Percentiles rank a stretch among this genome's conserved stretches.
phyloP scores from a whole-genome alignment of 1,140 invertebrate species.

The Pomacea maculata region DNA sequence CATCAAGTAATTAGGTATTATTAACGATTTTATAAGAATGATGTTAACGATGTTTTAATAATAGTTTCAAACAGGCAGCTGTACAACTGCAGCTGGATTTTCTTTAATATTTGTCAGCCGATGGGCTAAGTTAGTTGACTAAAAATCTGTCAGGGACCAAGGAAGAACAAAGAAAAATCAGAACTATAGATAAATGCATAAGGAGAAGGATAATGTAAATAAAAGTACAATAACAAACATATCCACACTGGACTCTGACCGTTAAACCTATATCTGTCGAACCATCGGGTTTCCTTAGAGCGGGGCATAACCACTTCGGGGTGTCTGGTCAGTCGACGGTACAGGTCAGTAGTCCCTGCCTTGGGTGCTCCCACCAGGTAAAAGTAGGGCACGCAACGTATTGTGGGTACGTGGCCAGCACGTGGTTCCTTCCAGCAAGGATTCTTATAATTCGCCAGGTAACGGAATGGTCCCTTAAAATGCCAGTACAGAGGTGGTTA shows the following conservation, averaged over 20 bases:
- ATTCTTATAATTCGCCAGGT: slow-evolving; percentile 35
- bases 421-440: slow-evolving; percentile 32
- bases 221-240: too few relatives aligned
- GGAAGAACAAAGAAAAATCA: too few relatives aligned
- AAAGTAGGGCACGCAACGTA: slow-evolving; percentile 43
- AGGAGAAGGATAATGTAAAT: too few relatives aligned
- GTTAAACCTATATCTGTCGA: slow-evolving; percentile 22
- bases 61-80: too few relatives aligned
- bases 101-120: too few relatives aligned
- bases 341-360: slow-evolving; percentile 40
- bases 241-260: neutral
- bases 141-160: too few relatives aligned
- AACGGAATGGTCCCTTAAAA: slow-evolving; percentile 28
- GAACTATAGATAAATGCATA: too few relatives aligned
- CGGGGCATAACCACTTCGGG: slow-evolving; percentile 19
- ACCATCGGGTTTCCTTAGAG: slow-evolving; percentile 39
- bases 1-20: neutral
- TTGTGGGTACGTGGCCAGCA: neutral
- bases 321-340: slow-evolving; percentile 29
- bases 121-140: too few relatives aligned
- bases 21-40: too few relatives aligned
- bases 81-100: too few relatives aligned
- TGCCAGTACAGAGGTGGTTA: too few relatives aligned
- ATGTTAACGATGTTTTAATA: too few relatives aligned
- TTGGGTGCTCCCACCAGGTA: slow-evolving; percentile 42